Base-by-base conservation (phyloP, 2,888 invertebrate genomes). In the Ormyrus pomaceus region DNA sequence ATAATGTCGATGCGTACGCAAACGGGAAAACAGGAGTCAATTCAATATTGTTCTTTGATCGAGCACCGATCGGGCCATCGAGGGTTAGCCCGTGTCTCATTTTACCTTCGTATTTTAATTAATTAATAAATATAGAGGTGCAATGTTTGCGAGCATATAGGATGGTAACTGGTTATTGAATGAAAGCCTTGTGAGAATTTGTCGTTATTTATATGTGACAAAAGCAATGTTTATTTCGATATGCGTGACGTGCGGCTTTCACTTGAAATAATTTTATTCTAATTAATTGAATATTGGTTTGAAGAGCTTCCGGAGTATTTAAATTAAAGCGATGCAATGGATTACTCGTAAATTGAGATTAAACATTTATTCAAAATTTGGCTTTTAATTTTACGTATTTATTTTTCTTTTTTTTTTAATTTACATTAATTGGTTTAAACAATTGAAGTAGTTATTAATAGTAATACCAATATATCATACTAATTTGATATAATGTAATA, bases 41-140 rank as follows among this genome's bases (percentile, higher is more conserved):
- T 71, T 71, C 48, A 56, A 71, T 70, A 50, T 53, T 13, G 64
- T 73, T 62, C 72, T 73, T 73, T 73, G 62, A 72, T 34, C 6
- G 61, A 10, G 10, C 48, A 19, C 19, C 19, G 19, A 19, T 19
- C 19, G 19, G 19, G 19, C 19, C 19, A 19, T 19, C 19, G 19
- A 19, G 19, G 19, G 19, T 19, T 19, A 19, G 19, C 19, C 19
- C 19, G 19, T 1, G 19, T 34, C 7, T 71, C 13, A 6, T 59
- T 61, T 46, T 51, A 61, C 8, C 34, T 72, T 72, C 19, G 34
- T 10, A 62, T 64, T 62, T 74, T 66, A 51, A 66, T 74, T 65
- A 74, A 66, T 74, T 66, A 74, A 19, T 19, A 19, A 66, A 9
- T 50, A 66, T 5, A 48, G 34, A 51, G 65, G 9, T 8, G 56